A percentile compares a stretch with the other conserved stretches of the same genome.
Evolutionary conservation across 2,113 vertebrate genomes (phyloP).

Genomic region (Rhynchomys soricoides): DNA sequence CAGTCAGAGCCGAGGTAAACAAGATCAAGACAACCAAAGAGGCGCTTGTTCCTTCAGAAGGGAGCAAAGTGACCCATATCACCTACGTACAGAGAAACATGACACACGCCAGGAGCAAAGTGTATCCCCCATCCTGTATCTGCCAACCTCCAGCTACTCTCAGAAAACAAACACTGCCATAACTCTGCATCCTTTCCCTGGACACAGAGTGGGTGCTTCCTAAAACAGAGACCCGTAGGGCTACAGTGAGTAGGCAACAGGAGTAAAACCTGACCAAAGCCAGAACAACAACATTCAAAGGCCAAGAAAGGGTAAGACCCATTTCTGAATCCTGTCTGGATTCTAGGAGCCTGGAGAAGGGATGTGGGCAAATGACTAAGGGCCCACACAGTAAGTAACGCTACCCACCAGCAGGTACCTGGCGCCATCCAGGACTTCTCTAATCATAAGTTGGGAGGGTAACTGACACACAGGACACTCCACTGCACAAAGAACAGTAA

Average conservation of each 20-base stretch:
- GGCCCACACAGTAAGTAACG: accelerated
- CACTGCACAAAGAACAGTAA: too few species aligned
- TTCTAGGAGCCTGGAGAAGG: neutral
- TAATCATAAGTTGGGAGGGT: too few species aligned
- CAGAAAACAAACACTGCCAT: neutral
- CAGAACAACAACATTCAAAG: neutral
- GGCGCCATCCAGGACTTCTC: accelerated
- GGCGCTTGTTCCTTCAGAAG: neutral
- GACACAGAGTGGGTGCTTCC: neutral
- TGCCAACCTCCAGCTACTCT: neutral
- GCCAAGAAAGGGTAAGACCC: neutral
- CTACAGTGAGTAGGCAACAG: too few species aligned
- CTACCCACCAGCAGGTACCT: too few species aligned
- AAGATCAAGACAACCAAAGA: neutral
- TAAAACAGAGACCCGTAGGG: neutral
- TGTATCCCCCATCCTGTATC: neutral
- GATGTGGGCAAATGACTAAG: neutral
- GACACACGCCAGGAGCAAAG: neutral
- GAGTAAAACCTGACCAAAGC: neutral
- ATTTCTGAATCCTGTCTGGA: neutral
- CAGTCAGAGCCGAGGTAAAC: too few species aligned
- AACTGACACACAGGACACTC: neutral
- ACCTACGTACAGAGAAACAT: too few species aligned
- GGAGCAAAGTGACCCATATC: neutral
- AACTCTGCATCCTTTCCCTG: neutral